Evolutionary conservation across 2,888 invertebrate genomes (phyloP), one percentile per base, ranked within the genome.

Genomic region (Mongoloraphidia duomilia): DNA sequence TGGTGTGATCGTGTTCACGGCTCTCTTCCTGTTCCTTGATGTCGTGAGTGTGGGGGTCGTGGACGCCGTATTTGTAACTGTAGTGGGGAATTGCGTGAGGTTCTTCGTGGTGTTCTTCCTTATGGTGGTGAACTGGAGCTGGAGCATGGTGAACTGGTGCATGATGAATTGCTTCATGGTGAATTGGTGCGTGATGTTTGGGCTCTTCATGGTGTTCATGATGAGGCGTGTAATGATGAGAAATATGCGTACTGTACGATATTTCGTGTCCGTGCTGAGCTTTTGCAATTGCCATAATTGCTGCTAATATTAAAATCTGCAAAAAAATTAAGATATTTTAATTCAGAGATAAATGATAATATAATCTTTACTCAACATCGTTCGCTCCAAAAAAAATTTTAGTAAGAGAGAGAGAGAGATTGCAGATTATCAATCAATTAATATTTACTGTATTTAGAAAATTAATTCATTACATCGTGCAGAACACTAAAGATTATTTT

Each of bases 21-120:
- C 65, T 69, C 54, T 73, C 72, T 72, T 72, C 73, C 57, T 73
- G 72, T 11, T 70, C 67, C 57, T 73, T 73, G 52, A 72, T 69
- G 56, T 73, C 73, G 45, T 72, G 72, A 1, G 73, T 73, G 62
- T 71, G 69, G 12, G 71, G 71, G 52, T 73, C 73, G 53, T 67
- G 68, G 38, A 73, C 73, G 38, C 70, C 65, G 58, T 73, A 73
- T 56, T 72, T 70, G 56, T 70, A 73, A 47, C 71, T 70, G 59
- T 73, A 73, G 56, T 64, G 68, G 49, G 26, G 26, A 6, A 26
- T 26, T 3, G 26, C 26, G 26, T 26, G 26, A 3, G 26, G 26
- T 26, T 26, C 26, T 26, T 26, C 26, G 26, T 26, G 26, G 26
- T 26, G 26, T 26, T 26, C 26, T 26, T 26, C 26, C 26, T 26